These are phyloP conservation scores for Macquaria australasica DNA, from an alignment of 2,113 vertebrate genomes.

Conservation along the genomic window DNA sequence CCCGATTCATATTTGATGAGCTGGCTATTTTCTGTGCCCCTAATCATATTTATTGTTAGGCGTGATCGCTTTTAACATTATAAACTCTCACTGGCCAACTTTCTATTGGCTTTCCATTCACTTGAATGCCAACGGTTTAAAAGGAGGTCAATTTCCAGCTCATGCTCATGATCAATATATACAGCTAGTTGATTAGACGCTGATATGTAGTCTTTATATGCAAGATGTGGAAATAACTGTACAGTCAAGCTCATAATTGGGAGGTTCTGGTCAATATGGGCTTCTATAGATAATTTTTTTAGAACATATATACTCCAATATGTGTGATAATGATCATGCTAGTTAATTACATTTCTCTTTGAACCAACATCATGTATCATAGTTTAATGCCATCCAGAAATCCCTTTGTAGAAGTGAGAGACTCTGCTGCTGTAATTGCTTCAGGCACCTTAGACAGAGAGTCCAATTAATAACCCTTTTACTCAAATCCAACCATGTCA, in stretches of 20 bases:
- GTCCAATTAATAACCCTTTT: no score
- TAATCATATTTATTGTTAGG: conserved; percentile 27
- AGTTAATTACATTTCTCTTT: no score
- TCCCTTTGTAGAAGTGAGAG: no score
- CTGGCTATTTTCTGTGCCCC: not conserved
- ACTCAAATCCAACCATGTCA: no score
- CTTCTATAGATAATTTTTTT: not conserved
- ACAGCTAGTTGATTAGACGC: not conserved
- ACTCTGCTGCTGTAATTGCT: no score
- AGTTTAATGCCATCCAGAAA: no score
- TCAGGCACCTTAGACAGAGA: no score
- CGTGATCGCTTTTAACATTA: not conserved
- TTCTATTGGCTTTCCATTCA: conserved; percentile 13
- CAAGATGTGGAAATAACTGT: not conserved
- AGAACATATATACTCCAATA: no score
- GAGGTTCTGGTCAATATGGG: not conserved
- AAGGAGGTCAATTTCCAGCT: not conserved
- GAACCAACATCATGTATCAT: no score
- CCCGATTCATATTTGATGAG: conserved; percentile 49
- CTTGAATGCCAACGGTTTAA: conserved; percentile 9
- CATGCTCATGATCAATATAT: not conserved
- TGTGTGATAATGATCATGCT: no score
- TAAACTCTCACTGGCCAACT: not conserved
- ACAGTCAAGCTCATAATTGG: not conserved
- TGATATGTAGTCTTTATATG: not conserved